Evolutionary conservation across 2,113 vertebrate species (phyloP).

Genomic region (Sinosuthora webbiana): DNA sequence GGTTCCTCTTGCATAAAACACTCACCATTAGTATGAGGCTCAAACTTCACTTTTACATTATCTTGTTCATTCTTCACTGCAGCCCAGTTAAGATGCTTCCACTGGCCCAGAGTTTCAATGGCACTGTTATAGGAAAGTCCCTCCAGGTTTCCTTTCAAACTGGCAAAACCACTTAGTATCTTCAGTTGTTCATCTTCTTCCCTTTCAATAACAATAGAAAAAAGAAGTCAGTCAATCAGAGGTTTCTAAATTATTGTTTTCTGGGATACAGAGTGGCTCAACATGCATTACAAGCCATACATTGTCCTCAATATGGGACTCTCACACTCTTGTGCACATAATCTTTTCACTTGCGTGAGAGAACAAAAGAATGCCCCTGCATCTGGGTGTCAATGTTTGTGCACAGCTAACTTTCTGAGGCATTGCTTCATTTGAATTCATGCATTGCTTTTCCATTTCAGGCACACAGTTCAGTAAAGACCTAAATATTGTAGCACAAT

Average conservation of each 20-base stretch:
- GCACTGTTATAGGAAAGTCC: conserved; percentile 66
- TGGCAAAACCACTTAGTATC: conserved; percentile 38
- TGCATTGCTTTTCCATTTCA: background rate
- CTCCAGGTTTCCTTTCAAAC: conserved; percentile 74
- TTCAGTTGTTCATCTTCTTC: conserved; percentile 70
- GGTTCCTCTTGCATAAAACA: conserved; percentile 73
- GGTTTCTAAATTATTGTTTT: background rate
- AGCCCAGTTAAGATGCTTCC: conserved; percentile 79
- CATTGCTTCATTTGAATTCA: background rate
- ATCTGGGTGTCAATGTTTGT: background rate
- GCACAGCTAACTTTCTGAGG: background rate
- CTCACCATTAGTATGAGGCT: conserved; percentile 54
- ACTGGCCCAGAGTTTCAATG: conserved; percentile 68
- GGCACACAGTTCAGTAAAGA: background rate
- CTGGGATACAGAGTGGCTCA: background rate
- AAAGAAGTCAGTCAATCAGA: background rate
- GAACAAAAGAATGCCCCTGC: background rate
- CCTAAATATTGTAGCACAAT: background rate
- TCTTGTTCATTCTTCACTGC: conserved; percentile 74
- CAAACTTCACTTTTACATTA: conserved; percentile 73
- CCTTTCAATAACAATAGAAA: conserved; percentile 40
- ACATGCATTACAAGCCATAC: background rate
- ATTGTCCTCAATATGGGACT: background rate
- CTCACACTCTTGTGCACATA: background rate
- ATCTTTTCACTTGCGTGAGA: background rate